These are phyloP conservation scores for Nephrocerus scutellatus DNA, from an alignment of 2,888 invertebrate genomes.

Conservation along the genomic window DNA sequence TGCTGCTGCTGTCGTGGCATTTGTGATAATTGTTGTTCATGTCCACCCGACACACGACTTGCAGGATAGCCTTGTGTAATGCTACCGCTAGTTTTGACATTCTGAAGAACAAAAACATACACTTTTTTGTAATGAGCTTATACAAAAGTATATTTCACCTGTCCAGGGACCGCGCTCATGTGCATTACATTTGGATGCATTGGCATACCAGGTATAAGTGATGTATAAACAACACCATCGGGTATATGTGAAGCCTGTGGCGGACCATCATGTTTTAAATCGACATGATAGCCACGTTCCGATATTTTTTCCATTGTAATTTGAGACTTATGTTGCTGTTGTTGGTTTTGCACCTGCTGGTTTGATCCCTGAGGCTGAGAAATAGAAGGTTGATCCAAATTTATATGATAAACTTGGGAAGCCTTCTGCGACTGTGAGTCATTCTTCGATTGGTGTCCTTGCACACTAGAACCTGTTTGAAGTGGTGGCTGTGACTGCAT, in stretches of 20 bases:
- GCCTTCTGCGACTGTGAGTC: conserved; percentile 37
- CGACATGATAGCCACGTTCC: conserved; percentile 43
- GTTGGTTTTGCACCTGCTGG: conserved; percentile 32
- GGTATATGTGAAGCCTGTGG: conserved; percentile 36
- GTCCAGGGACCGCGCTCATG: conserved; percentile 35
- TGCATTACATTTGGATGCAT: conserved; percentile 43
- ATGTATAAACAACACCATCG: conserved; percentile 42
- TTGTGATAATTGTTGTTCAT: conserved; percentile 34
- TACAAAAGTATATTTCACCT: conserved; percentile 24
- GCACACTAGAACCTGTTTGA: too few species aligned
- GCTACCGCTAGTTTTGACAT: conserved; percentile 70
- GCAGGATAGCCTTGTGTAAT: conserved; percentile 80
- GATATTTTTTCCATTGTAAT: conserved; percentile 45
- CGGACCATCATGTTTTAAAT: conserved; percentile 39
- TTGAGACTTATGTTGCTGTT: conserved; percentile 38
- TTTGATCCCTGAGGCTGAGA: conserved; percentile 33
- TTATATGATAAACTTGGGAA: conserved; percentile 44
- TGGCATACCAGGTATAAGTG: conserved; percentile 39
- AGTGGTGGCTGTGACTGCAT: conserved; percentile 33
- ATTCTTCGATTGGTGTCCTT: conserved; percentile 29
- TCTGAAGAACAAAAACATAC: conserved; percentile 46
- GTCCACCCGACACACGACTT: conserved; percentile 43
- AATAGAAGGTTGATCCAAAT: conserved; percentile 42
- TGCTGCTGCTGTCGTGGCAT: conserved; percentile 32
- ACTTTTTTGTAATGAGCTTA: not conserved